Evolutionary conservation across 2,888 invertebrate genomes (phyloP), one percentile per base, ranked within the genome.

Genomic region (Drosophila meridionalis): DNA sequence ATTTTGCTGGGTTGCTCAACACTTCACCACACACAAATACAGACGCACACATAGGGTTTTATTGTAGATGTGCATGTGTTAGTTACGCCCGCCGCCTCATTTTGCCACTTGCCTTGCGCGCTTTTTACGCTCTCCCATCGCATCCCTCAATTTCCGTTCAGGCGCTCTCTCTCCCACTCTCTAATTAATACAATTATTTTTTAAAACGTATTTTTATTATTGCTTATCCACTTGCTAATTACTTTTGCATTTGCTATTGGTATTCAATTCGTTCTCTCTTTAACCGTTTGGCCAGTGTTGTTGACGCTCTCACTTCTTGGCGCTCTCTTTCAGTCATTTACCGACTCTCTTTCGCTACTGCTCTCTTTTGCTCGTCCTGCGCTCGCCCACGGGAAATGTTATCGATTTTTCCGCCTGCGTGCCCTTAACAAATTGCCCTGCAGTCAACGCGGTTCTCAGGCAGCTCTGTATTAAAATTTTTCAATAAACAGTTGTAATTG

Each of bases 381-480:
- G 66, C 73, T 63, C 67, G 67, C 67, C 69, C 60, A 75, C 69
- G 68, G 69, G 48, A 72, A 82, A 65, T 71, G 67, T 82, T 78
- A 84, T 84, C 73, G 83, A 84, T 84, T 84, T 84, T 87, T 83
- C 83, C 66, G 76, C 59, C 70, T 70, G 73, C 62, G 63, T 81
- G 73, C 68, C 70, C 66, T 78, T 38, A 70, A 64, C 64, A 56
- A 68, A 62, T 65, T 71, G 69, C 67, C 53, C 68, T 60, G 78
- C 81, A 86, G 78, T 80, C 65, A 71, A 65, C 36, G 42, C 67
- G 58, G 57, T 61, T 73, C 58, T 60, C 69, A 48, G 62, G 57
- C 59, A 65, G 72, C 65, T 63, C 38, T 47, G 59, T 53, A 61
- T 52, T 42, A 56, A 56, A 68, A 38, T 26, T 11, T 36, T 28